Base-by-base conservation (phyloP, 1,140 invertebrate species). In the Lasaia peninsularis region DNA sequence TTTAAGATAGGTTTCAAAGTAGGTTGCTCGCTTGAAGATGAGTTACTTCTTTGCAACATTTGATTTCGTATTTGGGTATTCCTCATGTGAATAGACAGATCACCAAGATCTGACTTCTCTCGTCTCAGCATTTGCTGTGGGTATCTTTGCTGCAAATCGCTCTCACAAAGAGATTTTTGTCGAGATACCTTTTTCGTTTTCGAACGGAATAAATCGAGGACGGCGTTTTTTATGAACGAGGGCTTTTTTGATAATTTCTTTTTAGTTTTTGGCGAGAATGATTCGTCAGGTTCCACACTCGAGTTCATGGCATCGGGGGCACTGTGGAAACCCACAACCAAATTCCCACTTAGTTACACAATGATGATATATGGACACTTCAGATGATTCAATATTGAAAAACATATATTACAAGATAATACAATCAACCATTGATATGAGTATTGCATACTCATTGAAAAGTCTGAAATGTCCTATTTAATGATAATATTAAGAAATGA, bases 191-290 rank as follows among this genome's bases (percentile, higher is more conserved):
- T 90, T 85, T 89, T 90, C 65, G 85, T 81, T 86, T 89, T 90
- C 68, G 88, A 89, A 58, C 88, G 80, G 76, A 90, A 90, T 56
- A 90, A 68, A 75, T 90, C 89, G 52, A 90, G 80, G 32, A 89
- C 88, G 40, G 88, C 86, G 70, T 88, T 90, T 80, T 89, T 89
- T 59, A 90, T 86, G 73, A 90, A 90, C 57, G 89, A 90, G 31
- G 89, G 84, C 67, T 89, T 90, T 87, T 89, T 90, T 10, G 88
- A 89, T 53, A 90, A 69, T 86, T 90, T 90, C 86, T 90, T 90
- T 84, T 88, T 89, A 67, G 86, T 83, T 86, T 90, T 90, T 71
- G 88, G 86, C 37, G 88, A 89, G 70, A 84, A 85, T 50, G 85
- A 81, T 63, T 88, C 81, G 69, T 89, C 86, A 56, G 77, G 86